Evolutionary conservation across 2,113 vertebrate genomes (phyloP), one percentile per base, ranked within the genome.

Genomic region (Petrocephalus zakoni): DNA sequence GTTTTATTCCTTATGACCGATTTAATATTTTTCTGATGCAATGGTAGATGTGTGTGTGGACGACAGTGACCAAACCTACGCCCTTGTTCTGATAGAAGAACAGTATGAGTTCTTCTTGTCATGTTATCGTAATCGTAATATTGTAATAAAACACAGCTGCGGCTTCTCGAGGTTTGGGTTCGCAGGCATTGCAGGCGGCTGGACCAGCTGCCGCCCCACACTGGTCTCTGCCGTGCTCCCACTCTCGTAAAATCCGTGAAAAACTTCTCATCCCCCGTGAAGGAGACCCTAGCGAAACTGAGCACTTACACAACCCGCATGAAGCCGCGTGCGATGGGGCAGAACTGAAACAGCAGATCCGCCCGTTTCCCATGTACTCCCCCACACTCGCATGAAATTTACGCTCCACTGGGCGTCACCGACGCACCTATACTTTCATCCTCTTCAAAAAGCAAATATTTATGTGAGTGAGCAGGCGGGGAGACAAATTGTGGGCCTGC

Each of bases 401-500:
- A 17, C 37, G 72, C n/a, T 15, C 5, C 5, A 3, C 9, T 9
- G 0, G 5, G 29, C n/a, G 52, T 86, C 13, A 56, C 29, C 34
- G 22, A 34, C 0, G 15, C 22, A 17, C n/a, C 29, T 34, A 42
- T n/a, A 21, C 51, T 58, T 7, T 52, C 21, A 51, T 85, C 25
- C 17, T 58, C 22, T 42, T 34, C 0, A 13, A 5, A 22, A 61
- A 68, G 86, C 85, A 89, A 82, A 89, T 88, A 83, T 89, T 88
- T 82, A 82, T 83, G 42, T 86, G 61, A 86, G 58, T 21, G 17
- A 22, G 25, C 34, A 21, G 42, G 47, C 37, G 7, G 68, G 42
- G 53, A 89, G 75, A 58, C 0, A 64, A 55, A 19, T 29, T 0
- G 21, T 58, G 5, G 55, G 2, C 1, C 88, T 25, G 81, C 29